phyloP scores from a whole-genome alignment of 2,888 invertebrate species.

The Dasysyrphus albostriatus region DNA sequence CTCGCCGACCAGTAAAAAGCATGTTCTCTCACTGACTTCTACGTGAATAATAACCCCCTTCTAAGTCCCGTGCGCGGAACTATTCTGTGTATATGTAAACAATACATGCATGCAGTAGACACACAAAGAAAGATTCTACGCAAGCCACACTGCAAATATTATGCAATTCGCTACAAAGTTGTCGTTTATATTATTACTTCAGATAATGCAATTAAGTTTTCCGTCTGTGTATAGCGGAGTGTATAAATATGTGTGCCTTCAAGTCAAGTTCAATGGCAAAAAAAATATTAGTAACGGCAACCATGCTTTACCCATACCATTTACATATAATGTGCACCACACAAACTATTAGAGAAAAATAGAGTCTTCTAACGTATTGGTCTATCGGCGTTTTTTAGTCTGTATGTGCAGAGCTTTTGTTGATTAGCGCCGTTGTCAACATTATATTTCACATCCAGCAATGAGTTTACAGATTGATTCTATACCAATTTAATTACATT shows the following conservation, averaged over 20 bases:
- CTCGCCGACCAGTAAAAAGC: background rate
- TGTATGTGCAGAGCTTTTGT: slow-evolving; percentile 46
- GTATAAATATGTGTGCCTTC: slow-evolving; percentile 29
- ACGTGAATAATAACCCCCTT: slow-evolving; percentile 27
- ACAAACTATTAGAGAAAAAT: background rate
- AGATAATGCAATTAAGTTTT: slow-evolving; percentile 72
- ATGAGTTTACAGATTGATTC: slow-evolving; percentile 42
- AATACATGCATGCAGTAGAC: slow-evolving; percentile 6
- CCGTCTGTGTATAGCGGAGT: slow-evolving; percentile 27
- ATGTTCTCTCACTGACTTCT: slow-evolving; percentile 21
- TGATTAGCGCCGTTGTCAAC: slow-evolving; percentile 16
- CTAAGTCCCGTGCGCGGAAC: slow-evolving; percentile 68
- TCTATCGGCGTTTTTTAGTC: slow-evolving; percentile 13
- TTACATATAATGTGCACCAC: slow-evolving; percentile 7
- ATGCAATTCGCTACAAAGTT: slow-evolving; percentile 65
- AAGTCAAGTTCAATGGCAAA: slow-evolving; percentile 75
- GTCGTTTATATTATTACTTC: slow-evolving; percentile 63
- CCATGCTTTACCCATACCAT: slow-evolving; percentile 31
- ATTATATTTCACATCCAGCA: background rate
- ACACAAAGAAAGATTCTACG: slow-evolving; percentile 9
- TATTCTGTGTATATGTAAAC: background rate
- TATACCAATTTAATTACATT: slow-evolving; percentile 60
- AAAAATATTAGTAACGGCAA: slow-evolving; percentile 23
- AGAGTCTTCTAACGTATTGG: background rate
- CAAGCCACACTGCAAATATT: slow-evolving; percentile 59